Evolutionary conservation across 2,797 vertebrate genomes (phyloP).

Genomic region (Galago senegalensis): DNA sequence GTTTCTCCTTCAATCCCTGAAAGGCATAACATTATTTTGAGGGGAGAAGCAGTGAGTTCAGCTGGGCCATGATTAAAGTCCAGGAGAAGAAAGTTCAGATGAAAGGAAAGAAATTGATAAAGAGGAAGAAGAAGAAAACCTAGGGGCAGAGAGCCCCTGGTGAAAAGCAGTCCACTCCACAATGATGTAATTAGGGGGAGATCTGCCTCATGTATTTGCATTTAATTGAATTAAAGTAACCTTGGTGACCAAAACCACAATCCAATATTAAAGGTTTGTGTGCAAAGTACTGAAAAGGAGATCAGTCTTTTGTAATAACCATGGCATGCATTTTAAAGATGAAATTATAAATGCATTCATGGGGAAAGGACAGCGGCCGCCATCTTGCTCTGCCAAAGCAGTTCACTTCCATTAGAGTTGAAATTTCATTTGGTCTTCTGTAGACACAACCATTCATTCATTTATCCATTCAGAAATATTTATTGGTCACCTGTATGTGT

Average conservation of each 20-base stretch:
- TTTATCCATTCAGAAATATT: slow-evolving; percentile 20
- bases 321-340: slow-evolving; percentile 1
- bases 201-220: neutral
- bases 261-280: slow-evolving; percentile 15
- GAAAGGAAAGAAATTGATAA: neutral
- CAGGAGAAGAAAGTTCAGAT: neutral
- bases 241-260: neutral
- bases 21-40: neutral
- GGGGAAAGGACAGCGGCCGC: neutral
- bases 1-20: neutral
- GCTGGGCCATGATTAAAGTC: neutral
- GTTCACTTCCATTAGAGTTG: neutral
- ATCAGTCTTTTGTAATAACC: slow-evolving; percentile 30
- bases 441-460: neutral
- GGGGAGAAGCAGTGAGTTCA: neutral
- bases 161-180: neutral
- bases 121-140: neutral
- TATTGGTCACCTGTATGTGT: neutral
- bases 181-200: neutral
- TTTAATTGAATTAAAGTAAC: slow-evolving; percentile 19
- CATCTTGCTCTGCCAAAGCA: neutral
- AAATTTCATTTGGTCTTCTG: slow-evolving; percentile 19
- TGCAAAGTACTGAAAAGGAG: slow-evolving; percentile 5
- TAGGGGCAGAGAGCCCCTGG: neutral
- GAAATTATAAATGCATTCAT: neutral